These are phyloP conservation scores for Drosophila pruinosa DNA, from an alignment of 1,140 invertebrate species.

Conservation along the genomic window DNA sequence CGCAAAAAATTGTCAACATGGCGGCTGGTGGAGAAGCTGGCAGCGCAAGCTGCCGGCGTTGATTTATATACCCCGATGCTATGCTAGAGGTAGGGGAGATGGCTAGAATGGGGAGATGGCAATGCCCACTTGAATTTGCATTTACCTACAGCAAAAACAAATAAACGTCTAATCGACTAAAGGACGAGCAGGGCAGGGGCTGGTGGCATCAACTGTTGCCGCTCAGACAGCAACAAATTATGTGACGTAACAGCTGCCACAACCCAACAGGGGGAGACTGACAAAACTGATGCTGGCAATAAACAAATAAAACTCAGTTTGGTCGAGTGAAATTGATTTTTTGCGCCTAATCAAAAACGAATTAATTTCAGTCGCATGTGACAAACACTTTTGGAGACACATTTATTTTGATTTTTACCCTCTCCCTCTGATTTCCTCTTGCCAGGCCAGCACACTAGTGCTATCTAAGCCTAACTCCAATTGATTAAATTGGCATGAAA, in stretches of 20 bases:
- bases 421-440: background rate
- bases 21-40: conserved; percentile 61
- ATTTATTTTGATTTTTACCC: conserved; percentile 44
- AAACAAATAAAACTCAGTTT: conserved; percentile 72
- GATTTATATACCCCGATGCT: conserved; percentile 67
- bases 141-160: conserved; percentile 78
- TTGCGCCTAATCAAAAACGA: conserved; percentile 80
- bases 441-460: background rate
- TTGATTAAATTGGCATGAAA: conserved; percentile 80
- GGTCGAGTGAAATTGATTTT: conserved; percentile 77
- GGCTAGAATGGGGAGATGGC: background rate
- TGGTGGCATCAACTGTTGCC: conserved; percentile 61
- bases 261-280: background rate
- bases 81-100: background rate
- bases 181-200: background rate
- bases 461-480: conserved; percentile 57
- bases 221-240: conserved; percentile 71
- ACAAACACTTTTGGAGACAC: conserved; percentile 55
- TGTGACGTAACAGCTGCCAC: conserved; percentile 71
- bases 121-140: conserved; percentile 69
- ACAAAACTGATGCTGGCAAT: conserved; percentile 72
- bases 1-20: conserved; percentile 71
- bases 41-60: conserved; percentile 72
- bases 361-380: conserved; percentile 77
- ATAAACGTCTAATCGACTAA: conserved; percentile 76